Base-by-base conservation (phyloP, 2,888 invertebrate genomes). In the Papilio demoleus region DNA sequence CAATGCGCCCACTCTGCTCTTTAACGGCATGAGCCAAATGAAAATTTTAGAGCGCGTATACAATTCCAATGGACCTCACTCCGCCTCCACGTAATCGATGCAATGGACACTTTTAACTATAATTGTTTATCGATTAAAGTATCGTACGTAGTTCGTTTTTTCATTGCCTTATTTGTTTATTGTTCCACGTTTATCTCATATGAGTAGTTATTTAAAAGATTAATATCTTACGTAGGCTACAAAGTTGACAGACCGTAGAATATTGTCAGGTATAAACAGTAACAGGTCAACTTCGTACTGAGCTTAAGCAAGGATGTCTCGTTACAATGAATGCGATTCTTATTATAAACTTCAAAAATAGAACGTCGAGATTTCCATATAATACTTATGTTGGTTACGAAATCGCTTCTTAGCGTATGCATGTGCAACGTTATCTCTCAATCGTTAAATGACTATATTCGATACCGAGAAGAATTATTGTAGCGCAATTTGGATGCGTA, bases 21-120 rank as follows among this genome's bases (percentile, higher is more conserved):
- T 89, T 90, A 90, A 88, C 82, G 90, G 76, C 60, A 59, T 76
- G 79, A 77, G 83, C 82, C 81, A 81, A 88, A 90, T 90, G 90
- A 90, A 89, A 88, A 90, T 89, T 90, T 89, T 83, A 88, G 80
- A 68, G 64, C 68, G 31, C 47, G 58, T 63, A 63, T 68, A 68
- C 62, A 56, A 56, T 56, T 56, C 56, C 36, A 68, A 67, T 62
- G 62, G 17, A 67, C 61, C 42, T 38, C 60, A 47, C 66, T 60
- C 50, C 61, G 34, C 66, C 31, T 24, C 67, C 6, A 67, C 17
- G 61, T 67, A 53, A 67, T 67, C 67, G 27, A 34, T 36, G 38
- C 38, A 67, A 53, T 61, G 61, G 31, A 56, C 22, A 40, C 31
- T 62, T 19, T 66, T 66, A 27, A 50, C 24, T n/a, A n/a, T 50